Conservation (phyloP, 2,113 vertebrate species). For the Tiliqua scincoides region DNA sequence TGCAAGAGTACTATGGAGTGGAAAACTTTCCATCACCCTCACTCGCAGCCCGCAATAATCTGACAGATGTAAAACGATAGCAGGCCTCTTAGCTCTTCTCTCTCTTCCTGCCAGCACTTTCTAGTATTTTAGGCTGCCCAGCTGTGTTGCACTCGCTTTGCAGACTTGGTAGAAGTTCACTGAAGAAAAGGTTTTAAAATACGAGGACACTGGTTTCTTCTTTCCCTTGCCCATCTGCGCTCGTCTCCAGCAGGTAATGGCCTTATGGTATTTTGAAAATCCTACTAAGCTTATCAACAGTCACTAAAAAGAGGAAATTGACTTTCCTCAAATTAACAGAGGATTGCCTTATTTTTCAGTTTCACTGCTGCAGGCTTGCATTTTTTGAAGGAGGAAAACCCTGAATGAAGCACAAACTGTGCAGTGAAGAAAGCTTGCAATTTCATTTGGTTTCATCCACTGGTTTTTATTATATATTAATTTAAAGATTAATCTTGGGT, state of each 20-base stretch:
- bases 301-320: not conserved
- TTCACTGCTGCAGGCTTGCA: not conserved
- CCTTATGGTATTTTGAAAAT: constrained; percentile 28
- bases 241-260: constrained; percentile 58
- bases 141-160: not conserved
- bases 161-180: constrained; percentile 3
- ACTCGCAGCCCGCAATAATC: constrained; percentile 44
- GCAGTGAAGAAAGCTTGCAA: not conserved
- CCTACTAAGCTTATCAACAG: not conserved
- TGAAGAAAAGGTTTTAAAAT: not conserved
- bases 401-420: not conserved
- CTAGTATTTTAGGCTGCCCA: constrained; percentile 10
- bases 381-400: not conserved
- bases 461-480: not conserved
- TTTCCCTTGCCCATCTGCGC: not conserved
- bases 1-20: constrained; percentile 69
- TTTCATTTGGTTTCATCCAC: constrained; percentile 30
- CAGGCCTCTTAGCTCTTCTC: not conserved
- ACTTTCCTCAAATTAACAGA: not conserved
- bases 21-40: constrained; percentile 68
- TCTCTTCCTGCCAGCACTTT: not conserved
- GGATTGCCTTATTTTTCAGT: not conserved
- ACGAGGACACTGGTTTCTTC: not conserved
- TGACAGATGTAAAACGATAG: constrained; percentile 54
- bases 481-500: constrained; percentile 17